A percentile compares a stretch with the other conserved stretches of the same genome.
phyloP scores from a whole-genome alignment of 1,140 invertebrate genomes.

The Temnothorax longispinosus region DNA sequence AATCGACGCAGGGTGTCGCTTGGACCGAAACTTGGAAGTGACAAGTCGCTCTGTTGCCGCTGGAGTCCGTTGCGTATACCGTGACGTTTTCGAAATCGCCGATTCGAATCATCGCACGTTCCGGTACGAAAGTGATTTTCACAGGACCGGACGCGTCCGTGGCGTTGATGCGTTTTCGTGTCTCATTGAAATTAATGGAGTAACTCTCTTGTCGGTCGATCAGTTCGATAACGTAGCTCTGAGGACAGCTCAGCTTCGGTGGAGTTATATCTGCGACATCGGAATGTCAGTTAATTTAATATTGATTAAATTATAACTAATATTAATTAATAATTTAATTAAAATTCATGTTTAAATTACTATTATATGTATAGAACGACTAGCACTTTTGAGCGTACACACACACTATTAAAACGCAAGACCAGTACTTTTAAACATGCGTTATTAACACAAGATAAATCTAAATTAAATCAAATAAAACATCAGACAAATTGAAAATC shows the following conservation, averaged over 20 bases:
- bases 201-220: slow-evolving; percentile 96
- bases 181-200: slow-evolving; percentile 97
- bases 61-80: slow-evolving; percentile 95
- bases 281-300: not conserved
- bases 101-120: slow-evolving; percentile 94
- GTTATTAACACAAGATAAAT: not conserved
- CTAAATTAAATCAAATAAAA: not conserved
- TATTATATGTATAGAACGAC: not conserved
- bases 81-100: slow-evolving; percentile 98
- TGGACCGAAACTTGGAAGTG: slow-evolving; percentile 98
- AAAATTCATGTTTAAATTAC: too few relatives aligned
- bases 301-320: slow-evolving; percentile 10
- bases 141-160: slow-evolving; percentile 96
- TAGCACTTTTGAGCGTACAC: not conserved
- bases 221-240: slow-evolving; percentile 97
- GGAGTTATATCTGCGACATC: slow-evolving; percentile 93
- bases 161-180: slow-evolving; percentile 93
- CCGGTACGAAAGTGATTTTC: slow-evolving; percentile 92
- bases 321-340: slow-evolving; percentile 11
- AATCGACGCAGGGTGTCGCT: slow-evolving; percentile 97
- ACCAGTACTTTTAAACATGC: not conserved
- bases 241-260: slow-evolving; percentile 96
- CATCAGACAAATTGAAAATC: not conserved
- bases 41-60: slow-evolving; percentile 95
- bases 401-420: not conserved